Evolutionary conservation across 1,140 invertebrate genomes (phyloP), one percentile per base, ranked within the genome.

Genomic region (Bombus fervidus): DNA sequence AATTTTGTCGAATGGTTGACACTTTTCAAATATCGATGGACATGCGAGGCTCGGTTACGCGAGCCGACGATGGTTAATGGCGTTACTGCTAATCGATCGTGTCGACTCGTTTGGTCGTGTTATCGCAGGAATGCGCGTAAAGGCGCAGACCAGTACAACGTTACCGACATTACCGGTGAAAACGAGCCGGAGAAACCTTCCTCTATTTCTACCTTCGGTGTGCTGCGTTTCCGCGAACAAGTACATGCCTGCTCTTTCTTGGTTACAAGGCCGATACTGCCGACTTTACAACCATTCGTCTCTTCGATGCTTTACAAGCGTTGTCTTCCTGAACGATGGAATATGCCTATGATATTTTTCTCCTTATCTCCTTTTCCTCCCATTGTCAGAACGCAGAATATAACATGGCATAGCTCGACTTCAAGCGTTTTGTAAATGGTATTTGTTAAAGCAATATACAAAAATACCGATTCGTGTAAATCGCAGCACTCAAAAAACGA

Each of bases 181-280:
- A 86, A 91, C 88, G 79, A 87, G 75, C 84, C 25, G 81, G 81
- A 90, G 90, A 90, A 93, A 92, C 88, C 86, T 89, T 90, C 83
- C 86, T 81, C 78, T 62, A 83, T 83, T 90, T 91, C 83, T 80
- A 80, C 47, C 62, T 41, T 77, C 41, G 72, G 22, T 39, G 71
- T 69, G 37, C 68, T 8, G 9, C 31, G 59, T 88, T 85, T 85
- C 77, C 77, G 81, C 66, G 37, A 82, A 34, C 76, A 59, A 71
- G 78, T 53, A 34, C n/a, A n/a, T 68, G 3, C 66, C 34, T 68
- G 3, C 34, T 78, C n/a, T 34, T 28, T 34, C 41, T 64, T n/a
- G 25, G 59, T 31, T 41, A 64, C 81, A 75, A 74, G 59, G 72
- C 15, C 31, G 13, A 22, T n/a, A n/a, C 18, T 53, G 47, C 18